A percentile compares a stretch with the other conserved stretches of the same genome.
Evolutionary conservation across 2,113 vertebrate species (phyloP).

Genomic region (Toxotes jaculatrix): DNA sequence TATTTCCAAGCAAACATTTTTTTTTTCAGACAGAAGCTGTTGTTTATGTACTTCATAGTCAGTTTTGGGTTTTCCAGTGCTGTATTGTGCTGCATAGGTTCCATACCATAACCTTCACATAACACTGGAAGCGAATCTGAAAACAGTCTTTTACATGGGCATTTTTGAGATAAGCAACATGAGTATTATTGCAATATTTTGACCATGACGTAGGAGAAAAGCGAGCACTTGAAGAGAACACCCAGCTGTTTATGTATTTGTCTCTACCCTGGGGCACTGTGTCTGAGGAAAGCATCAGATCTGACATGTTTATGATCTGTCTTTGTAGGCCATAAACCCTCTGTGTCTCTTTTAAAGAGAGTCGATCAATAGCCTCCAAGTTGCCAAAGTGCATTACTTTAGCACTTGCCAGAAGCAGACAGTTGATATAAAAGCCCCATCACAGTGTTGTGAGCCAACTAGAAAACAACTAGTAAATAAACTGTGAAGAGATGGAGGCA

Average conservation of each 20-base stretch:
- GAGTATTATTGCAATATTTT: neutral
- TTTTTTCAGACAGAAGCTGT: neutral
- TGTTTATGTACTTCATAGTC: neutral
- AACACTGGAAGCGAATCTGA: neutral
- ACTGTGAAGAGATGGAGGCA: constrained; percentile 3
- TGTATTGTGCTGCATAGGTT: neutral
- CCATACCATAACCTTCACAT: too few species aligned
- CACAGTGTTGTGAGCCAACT: neutral
- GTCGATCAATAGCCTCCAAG: constrained; percentile 37
- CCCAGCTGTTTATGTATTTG: constrained; percentile 14
- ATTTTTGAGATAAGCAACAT: neutral
- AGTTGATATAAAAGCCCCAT: constrained; percentile 13
- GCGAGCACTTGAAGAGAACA: constrained; percentile 16
- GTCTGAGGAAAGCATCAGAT: constrained; percentile 37
- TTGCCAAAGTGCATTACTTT: constrained; percentile 26
- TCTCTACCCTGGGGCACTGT: constrained; percentile 15
- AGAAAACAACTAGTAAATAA: constrained; percentile 25
- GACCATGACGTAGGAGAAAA: neutral
- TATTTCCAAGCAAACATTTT: neutral
- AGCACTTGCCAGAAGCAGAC: constrained; percentile 24
- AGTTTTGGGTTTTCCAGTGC: neutral
- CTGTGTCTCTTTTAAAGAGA: constrained; percentile 26
- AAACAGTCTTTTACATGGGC: neutral
- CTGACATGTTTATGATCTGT: constrained; percentile 40
- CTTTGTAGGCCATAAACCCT: constrained; percentile 22